Evolutionary conservation across 2,113 vertebrate species (phyloP).

Genomic region (Alligator sinensis): DNA sequence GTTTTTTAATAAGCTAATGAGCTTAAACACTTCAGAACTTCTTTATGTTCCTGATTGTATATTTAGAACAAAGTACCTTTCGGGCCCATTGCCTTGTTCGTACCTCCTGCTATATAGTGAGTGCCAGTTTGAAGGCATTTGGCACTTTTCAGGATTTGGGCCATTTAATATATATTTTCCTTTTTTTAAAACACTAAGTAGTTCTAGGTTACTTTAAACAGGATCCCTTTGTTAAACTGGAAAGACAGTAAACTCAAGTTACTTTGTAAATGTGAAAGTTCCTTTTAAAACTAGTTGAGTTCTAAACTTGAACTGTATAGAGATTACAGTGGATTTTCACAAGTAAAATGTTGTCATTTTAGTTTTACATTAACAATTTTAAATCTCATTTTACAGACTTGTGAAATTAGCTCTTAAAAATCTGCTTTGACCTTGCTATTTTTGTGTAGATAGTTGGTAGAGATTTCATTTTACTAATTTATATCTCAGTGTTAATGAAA

Average conservation of each 20-base stretch:
- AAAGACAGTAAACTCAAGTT: not conserved
- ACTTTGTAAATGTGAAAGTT: not conserved
- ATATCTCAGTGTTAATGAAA: constrained; percentile 62
- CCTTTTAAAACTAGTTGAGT: not conserved
- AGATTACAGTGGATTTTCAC: constrained; percentile 56
- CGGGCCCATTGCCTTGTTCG: not conserved
- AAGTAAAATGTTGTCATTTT: constrained; percentile 74
- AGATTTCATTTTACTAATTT: constrained; percentile 45
- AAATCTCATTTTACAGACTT: constrained; percentile 20
- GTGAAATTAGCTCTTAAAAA: constrained; percentile 27
- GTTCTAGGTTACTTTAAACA: not conserved
- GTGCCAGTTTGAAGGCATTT: not conserved
- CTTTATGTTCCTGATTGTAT: not conserved
- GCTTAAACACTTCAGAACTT: not conserved
- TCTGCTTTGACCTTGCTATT: constrained; percentile 39
- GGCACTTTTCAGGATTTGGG: constrained; percentile 12
- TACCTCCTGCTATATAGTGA: not conserved
- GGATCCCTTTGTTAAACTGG: not conserved
- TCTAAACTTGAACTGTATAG: constrained; percentile 47
- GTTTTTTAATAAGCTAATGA: not conserved
- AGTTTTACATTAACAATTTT: constrained; percentile 50
- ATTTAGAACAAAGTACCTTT: not conserved
- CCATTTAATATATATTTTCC: not conserved
- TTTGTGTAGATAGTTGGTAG: constrained; percentile 65
- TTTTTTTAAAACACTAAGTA: not conserved